Base-by-base conservation (phyloP, 2,888 invertebrate species). In the Scotopteryx bipunctaria region DNA sequence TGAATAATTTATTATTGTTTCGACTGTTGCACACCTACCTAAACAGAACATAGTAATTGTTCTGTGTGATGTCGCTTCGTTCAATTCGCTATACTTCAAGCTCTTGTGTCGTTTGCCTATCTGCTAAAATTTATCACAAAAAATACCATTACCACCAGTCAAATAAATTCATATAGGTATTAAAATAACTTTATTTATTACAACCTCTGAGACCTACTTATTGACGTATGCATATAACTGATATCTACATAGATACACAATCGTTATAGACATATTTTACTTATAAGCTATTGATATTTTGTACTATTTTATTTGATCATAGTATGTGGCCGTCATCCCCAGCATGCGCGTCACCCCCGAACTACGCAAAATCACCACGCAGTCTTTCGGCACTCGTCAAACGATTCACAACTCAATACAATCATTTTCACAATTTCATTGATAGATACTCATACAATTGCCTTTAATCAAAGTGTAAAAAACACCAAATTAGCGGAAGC, bases 371-470 rank as follows among this genome's bases (percentile, higher is more conserved):
- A 79, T 76, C 68, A 74, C 77, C 75, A 81, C 85, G 81, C 87
- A 89, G 88, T 89, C 76, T 69, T 73, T 76, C 76, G 73, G 71
- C 75, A 83, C 77, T 81, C 86, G 83, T 72, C 81, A 76, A 64
- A 59, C 81, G 74, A 59, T 66, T 44, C 75, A 74, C 85, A 75
- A 69, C 83, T 78, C 75, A 23, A 46, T 52, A 19, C 19, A 15
- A 27, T 38, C 13, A 31, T 27, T 33, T 38, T 17, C 6, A 4
- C 19, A 42, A 25, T 38, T 17, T 33, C 9, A 21, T 13, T 16
- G 15, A 17, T 6, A 23, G 25, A 8, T 17, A 33, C 19, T 29
- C 5, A 19, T 40, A 17, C 9, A 15, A 25, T 42, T 29, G 32
- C 0, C 2, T 17, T 41, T 9, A 15, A 42, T 21, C n/a, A 21